Base-by-base conservation (phyloP, 1,140 invertebrate species). In the Calephelis virginiensis region DNA sequence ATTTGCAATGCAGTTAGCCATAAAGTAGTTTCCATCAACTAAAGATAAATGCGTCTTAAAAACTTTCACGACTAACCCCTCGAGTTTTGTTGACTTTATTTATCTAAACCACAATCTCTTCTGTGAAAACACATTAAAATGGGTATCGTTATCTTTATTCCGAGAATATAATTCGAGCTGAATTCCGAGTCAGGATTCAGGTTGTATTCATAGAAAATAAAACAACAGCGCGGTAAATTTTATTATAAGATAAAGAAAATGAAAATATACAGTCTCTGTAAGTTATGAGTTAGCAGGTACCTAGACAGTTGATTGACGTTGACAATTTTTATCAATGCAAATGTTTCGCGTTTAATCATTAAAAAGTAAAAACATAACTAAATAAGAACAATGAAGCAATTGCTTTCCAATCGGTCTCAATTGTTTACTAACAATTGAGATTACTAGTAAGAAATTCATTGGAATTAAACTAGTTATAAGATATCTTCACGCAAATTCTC, bases 81-180 rank as follows among this genome's bases (percentile, higher is more conserved):
- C 68, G 68, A 63, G 43, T 47, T 49, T 37, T 53, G 53, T 62
- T 60, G 70, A 45, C 63, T 67, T 59, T 72, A 67, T 81, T 81
- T 83, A 85, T 83, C 82, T 79, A 66, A 64, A 56, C 77, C 78
- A 80, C 80, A 80, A 84, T 84, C 82, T 81, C 56, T 88, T 85
- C 81, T 76, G 71, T 81, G 81, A 82, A 89, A 83, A 83, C 73
- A 72, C 70, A 77, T 81, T 40, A 53, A 75, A 83, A 81, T 78
- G 47, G 61, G 53, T 71, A 74, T 78, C 61, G 65, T 70, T 82
- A 84, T 82, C 77, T 80, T 74, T 62, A 66, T 86, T 83, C 83
- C 70, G 46, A 73, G 82, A 85, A 84, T 59, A 56, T 56, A 37
- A 56, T 37, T 28, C 50, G 50, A 56, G 50, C 28, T 56, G 28